phyloP scores from a whole-genome alignment of 2,888 invertebrate species.

The Diadromus collaris region DNA sequence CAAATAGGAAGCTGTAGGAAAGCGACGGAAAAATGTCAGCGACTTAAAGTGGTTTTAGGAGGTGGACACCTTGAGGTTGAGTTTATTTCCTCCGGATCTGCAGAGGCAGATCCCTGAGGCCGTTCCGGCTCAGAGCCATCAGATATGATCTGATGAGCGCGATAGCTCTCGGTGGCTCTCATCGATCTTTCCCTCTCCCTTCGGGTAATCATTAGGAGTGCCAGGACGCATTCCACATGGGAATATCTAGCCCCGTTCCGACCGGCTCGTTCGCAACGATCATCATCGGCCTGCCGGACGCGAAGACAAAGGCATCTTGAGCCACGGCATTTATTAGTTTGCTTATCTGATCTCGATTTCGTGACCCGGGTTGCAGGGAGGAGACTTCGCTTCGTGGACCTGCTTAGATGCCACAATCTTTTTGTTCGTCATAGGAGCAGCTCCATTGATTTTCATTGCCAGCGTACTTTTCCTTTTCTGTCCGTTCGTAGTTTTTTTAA shows the following conservation, averaged over 20 bases:
- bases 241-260: constrained; percentile 31
- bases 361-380: constrained; percentile 54
- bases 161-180: constrained; percentile 57
- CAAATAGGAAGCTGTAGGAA: too few species aligned
- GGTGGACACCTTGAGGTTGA: background rate
- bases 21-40: background rate
- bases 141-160: constrained; percentile 48
- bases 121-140: constrained; percentile 33
- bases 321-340: constrained; percentile 56
- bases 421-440: constrained; percentile 66
- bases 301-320: constrained; percentile 31
- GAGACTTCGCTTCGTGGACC: constrained; percentile 22
- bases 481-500: constrained; percentile 8
- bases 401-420: constrained; percentile 69
- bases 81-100: background rate
- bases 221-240: constrained; percentile 58
- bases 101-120: background rate
- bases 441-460: constrained; percentile 6
- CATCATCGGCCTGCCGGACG: constrained; percentile 26
- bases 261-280: background rate
- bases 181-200: constrained; percentile 63
- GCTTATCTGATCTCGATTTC: constrained; percentile 71
- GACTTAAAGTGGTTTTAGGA: background rate
- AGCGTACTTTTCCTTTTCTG: background rate
- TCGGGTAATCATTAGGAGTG: constrained; percentile 71